Base-by-base conservation (phyloP, 2,113 vertebrate genomes). In the Myotis lucifugus region DNA sequence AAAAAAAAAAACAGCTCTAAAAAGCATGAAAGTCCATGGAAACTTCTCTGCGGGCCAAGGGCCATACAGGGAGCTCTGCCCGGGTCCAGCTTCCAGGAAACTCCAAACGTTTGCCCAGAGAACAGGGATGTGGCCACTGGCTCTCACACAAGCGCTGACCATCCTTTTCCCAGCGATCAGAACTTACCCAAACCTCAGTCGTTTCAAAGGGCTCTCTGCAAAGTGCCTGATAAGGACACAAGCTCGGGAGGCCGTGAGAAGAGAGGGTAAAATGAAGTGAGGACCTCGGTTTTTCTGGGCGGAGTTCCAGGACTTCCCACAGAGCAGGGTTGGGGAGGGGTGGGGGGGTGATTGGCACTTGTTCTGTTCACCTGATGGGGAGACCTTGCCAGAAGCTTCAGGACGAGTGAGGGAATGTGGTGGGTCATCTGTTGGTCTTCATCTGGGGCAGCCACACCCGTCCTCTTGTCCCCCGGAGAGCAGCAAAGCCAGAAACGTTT, bases 81-180 rank as follows among this genome's bases (percentile, higher is more conserved):
- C 1, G 1, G 54, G 11, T 14, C 59, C 0, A 0, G 52, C 79
- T 85, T n/a, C 1, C 89, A 94, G 96, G 93, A 96, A 97, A 29
- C 66, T 14, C 84, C 5, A 70, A 90, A 50, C n/a, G 54, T 14
- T 12, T 0, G 17, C 7, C 1, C 7, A 70, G 67, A 27, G 3
- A 70, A 48, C 18, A 0, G 0, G 37, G 66, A 34, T 46, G 0
- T 0, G 18, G 79, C 54, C 93, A 32, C 0, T 73, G 19, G 64
- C 18, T 48, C 25, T 64, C 37, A 10, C 23, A 12, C 8, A 37
- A 66, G 15, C 40, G 0, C 14, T 23, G n/a, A 15, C 1, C 1
- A 95, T 73, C 2, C 40, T 96, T 72, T 73, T 88, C 84, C 76
- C 87, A 92, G 94, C 3, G 6, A 73, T 34, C 42, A 37, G 0